Base-by-base conservation (phyloP, 1,140 invertebrate species). In the Drosophila tsacasi region DNA sequence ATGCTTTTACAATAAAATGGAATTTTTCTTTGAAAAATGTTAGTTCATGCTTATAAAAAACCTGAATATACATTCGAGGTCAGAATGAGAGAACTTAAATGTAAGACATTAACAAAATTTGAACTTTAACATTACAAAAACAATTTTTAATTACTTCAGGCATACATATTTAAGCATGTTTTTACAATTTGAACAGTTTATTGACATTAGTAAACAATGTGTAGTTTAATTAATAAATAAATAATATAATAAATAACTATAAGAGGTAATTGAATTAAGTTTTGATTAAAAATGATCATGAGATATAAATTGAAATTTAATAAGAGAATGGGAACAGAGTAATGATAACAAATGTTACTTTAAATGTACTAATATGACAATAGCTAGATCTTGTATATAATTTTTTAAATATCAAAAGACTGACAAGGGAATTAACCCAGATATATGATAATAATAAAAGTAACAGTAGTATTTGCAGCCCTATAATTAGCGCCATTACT, bases 111-210 rank as follows among this genome's bases (percentile, higher is more conserved):
- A 12, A 6, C 8, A 23, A 30, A 1, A 10, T n/a, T 50, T 19
- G 0, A 30, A 19, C 6, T 1, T 46, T 23, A 21, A 46, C 13
- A 3, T 50, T 30, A n/a, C n/a, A 6, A 30, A 5, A 13, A 12
- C 0, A 6, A 19, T 30, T 13, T 1, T 0, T 47, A n/a, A 27
- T n/a, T 27, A 5, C 4, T 27, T 27, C 0, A 25, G 7, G 9
- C 5, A 2, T 5, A 2, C 5, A 12, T 13, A 21, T 21, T 6
- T 2, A 23, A 17, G 13, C 1, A 13, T 23, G 2, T 8, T 25
- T 25, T 25, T 9, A 10, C 47, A 49, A 3, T 32, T 13, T 8
- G 0, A 46, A 19, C 9, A 2, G 1, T 10, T 19, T 19, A n/a
- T 19, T 42, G 8, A 10, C n/a, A 10, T 10, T 19, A 19, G 19